Percentiles rank a stretch among this genome's conserved stretches.
Conservation (phyloP, 2,113 vertebrate genomes). For the Daphoenositta chrysoptera region DNA sequence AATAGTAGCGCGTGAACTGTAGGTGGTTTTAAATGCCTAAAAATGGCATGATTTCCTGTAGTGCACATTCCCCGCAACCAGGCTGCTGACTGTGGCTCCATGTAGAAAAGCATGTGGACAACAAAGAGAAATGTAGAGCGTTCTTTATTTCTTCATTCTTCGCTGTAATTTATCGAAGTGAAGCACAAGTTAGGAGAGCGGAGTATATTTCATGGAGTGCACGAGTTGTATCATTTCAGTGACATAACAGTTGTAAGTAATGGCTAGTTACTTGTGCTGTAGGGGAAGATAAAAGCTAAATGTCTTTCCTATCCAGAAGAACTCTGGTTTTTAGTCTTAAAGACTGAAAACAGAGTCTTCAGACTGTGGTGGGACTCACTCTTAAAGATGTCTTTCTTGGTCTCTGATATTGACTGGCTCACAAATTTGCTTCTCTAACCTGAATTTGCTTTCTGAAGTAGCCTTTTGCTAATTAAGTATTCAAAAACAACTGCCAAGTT, state of each 20-base stretch:
- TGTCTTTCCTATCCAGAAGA: too few relatives aligned
- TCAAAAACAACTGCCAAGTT: not conserved
- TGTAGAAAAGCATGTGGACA: not conserved
- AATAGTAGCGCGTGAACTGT: not conserved
- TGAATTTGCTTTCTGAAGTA: not conserved
- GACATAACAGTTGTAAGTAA: not conserved
- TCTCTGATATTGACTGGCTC: not conserved
- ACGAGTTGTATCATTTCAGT: not conserved
- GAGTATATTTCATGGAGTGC: not conserved
- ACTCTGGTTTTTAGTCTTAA: too few relatives aligned
- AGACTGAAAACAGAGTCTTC: not conserved
- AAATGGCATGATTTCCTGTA: not conserved
- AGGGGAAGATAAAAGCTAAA: not conserved
- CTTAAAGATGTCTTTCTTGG: not conserved
- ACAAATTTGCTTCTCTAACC: not conserved
- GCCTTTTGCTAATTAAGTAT: not conserved
- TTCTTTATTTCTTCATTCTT: not conserved
- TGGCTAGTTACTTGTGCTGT: not conserved
- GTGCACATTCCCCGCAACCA: rapidly evolving
- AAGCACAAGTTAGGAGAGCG: not conserved
- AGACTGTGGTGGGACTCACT: not conserved
- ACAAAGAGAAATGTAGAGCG: not conserved
- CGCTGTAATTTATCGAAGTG: not conserved
- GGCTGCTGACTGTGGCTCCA: not conserved
- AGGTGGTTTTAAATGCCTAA: not conserved